Base-by-base conservation (phyloP, 2,797 vertebrate genomes). In the Eulemur rubriventer region DNA sequence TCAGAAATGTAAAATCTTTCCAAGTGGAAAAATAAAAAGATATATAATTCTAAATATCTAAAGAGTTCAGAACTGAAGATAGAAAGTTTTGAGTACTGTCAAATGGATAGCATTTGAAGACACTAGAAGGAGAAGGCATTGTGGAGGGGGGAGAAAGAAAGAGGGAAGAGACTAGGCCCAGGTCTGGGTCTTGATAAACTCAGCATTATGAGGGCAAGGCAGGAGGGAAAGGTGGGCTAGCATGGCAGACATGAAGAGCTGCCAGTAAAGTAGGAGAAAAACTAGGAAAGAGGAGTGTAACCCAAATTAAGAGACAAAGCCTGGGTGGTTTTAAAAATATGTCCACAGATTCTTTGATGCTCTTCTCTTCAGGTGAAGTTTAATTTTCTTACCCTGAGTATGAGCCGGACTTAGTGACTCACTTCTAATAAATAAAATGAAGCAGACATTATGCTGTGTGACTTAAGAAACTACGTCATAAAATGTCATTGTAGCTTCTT, bases 1-100 rank as follows among this genome's bases (percentile, higher is more conserved):
- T 79, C 52, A 84, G 65, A 78, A 92, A 79, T 89, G 28, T 30
- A 80, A 80, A 95, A 57, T 75, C 72, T 89, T 70, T 70, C 33
- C 46, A 72, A 79, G 16, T 33, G n/a, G 48, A 48, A 79, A 79
- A 81, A 38, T 82, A 41, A 96, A 46, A 14, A 67, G 13, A 57
- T 41, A 69, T 9, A 10, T 52, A 88, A 89, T 10, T 81, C 16
- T 75, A 48, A 79, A 38, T 28, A 80, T 24, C 50, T 79, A 84
- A 89, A 88, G 43, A 84, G 63, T 9, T 26, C 76, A 76, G 20
- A 7, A 48, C 10, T 73, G 10, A 57, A 73, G 14, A 8, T 38
- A 35, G 57, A 41, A 30, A 80, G 14, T 50, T 43, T 14, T 35
- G 41, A 76, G 46, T 48, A 28, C 24, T 63, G 28, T 75, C 48